Evolutionary conservation across 1,140 invertebrate species (phyloP), one percentile per base, ranked within the genome.

Genomic region (Hydropsyche tenuis): DNA sequence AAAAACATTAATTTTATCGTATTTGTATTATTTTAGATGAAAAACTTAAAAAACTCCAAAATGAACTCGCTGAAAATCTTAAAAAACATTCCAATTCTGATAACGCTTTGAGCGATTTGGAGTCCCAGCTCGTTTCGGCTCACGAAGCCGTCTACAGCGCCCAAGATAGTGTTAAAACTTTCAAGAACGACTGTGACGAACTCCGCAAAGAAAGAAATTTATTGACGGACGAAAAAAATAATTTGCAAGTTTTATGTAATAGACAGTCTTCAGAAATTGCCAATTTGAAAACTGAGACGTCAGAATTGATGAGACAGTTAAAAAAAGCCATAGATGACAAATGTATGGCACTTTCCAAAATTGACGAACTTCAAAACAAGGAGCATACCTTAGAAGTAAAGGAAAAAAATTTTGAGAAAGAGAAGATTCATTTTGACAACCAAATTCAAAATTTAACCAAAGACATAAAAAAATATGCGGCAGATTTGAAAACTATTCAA

Each of bases 401-500:
- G 82, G 93, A 95, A 82, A 92, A 92, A 79, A 85, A 92, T n/a
- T 83, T 96, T 48, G 91, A 95, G 77, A 90, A 93, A 81, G 94
- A 96, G 82, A 88, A 89, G 75, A 82, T 85, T 12, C 86, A 95
- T 68, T 80, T 95, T 16, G 87, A 89, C 75, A 90, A 91, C 77
- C 93, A 96, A 85, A 90, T 95, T 74, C 85, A 90, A 75, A 86
- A 88, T 73, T 82, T 97, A 9, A 91, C 90, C 73, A 88, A 90
- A 75, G 93, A 96, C 82, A 82, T 97, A 0, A 88, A 90, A 56
- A 88, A 90, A 48, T 89, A 90, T 79, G 92, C 90, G 56, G 87
- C 89, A 6, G 93, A 96, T 84, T 82, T 96, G 37, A 89, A 94
- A 78, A 89, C 89, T 73, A 84, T 91, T 22, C 87, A 93, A 69